Base-by-base conservation (phyloP, 2,888 invertebrate species). In the Bembecia ichneumoniformis region DNA sequence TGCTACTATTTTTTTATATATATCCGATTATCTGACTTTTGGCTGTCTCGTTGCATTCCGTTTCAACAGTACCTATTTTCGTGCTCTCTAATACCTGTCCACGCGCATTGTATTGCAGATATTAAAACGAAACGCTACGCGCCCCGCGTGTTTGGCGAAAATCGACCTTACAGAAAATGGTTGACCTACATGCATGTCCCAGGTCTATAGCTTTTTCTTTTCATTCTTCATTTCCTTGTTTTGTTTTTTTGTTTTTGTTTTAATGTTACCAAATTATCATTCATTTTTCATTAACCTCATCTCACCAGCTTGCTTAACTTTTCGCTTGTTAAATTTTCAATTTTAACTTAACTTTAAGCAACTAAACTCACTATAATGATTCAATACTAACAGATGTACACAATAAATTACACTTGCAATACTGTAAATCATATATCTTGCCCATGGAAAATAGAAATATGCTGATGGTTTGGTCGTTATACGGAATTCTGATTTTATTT, bases 151-250 rank as follows among this genome's bases (percentile, higher is more conserved):
- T 71, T 86, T 62, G 74, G 74, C 55, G 79, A 77, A 59, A 68
- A 66, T 49, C 82, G 81, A 60, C 83, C 76, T 64, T 68, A 83
- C 83, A 86, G 82, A 84, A 87, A 86, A 69, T 87, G 86, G 86
- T 79, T 87, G 73, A 84, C 86, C 74, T 86, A 83, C 84, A 78
- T 86, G 86, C 87, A 86, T 87, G 86, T 80, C 53, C 77, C 84
- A 87, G 87, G 87, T 87, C 83, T 75, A 66, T 66, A 28, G 82
- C 82, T 77, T 82, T 78, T 78, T 67, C 64, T 78, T 70, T 74
- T 73, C 75, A 75, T 63, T 56, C 51, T 60, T 59, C 54, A 55
- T 15, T 9, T 14, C 40, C 2, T 40, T 40, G 5, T 40, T 40
- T 40, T 13, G 4, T 40, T 40, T 40, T 40, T 40, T n/a, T n/a